Evolutionary conservation across 2,797 vertebrate species (phyloP).

Genomic region (Graptemys geographica): DNA sequence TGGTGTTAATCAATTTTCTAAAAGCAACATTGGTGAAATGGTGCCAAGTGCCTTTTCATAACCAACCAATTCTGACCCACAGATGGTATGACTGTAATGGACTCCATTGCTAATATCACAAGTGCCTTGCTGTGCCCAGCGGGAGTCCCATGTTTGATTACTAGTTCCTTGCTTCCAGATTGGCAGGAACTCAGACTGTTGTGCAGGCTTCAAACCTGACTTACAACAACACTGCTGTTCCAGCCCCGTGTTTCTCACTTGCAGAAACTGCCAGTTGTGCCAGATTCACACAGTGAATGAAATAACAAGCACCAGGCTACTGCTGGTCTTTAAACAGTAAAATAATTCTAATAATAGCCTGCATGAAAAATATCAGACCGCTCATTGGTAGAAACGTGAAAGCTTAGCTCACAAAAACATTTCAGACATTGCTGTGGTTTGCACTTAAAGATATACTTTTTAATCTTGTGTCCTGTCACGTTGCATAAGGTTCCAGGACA

Average conservation of each 20-base stretch:
- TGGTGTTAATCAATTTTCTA: background rate
- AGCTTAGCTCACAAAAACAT: background rate
- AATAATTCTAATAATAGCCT: background rate
- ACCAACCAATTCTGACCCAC: background rate
- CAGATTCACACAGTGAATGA: background rate
- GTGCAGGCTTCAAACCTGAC: background rate
- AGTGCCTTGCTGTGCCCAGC: background rate
- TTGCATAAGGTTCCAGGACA: background rate
- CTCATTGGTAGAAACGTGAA: background rate
- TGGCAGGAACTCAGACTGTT: background rate
- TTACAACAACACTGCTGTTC: background rate
- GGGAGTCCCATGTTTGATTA: background rate
- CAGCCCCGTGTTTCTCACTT: background rate
- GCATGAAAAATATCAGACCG: background rate
- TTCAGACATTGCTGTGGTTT: background rate
- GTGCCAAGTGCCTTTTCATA: background rate
- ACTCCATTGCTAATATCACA: background rate
- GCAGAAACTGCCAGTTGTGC: background rate
- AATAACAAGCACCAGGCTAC: background rate
- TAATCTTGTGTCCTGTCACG: background rate
- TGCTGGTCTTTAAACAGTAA: background rate
- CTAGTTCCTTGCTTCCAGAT: background rate
- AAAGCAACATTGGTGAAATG: background rate
- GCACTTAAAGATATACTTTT: accelerated
- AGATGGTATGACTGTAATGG: background rate